Base-by-base conservation (phyloP, 2,888 invertebrate species). In the Drosophila paramelanica region DNA sequence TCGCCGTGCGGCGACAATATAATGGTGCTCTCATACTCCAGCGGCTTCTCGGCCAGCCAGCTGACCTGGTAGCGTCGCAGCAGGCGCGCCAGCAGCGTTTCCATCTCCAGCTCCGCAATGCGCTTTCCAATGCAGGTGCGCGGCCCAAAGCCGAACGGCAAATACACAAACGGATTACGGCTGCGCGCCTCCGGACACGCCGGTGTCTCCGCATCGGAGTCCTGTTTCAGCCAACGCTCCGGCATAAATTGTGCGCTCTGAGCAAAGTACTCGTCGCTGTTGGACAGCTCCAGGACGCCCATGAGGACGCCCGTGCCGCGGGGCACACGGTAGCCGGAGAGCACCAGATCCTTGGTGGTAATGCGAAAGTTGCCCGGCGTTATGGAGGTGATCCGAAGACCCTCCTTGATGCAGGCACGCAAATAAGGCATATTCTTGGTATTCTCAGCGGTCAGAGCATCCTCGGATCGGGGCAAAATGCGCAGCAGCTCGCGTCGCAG, bases 371-470 rank as follows among this genome's bases (percentile, higher is more conserved):
- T 95, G 0, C 94, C 95, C 8, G 94, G 92, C 0, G 94, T 93
- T 0, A 95, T 93, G 0, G 95, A 95, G 71, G 94, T 93, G 10
- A 95, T 75, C 77, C 96, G 93, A 42, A 96, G 90, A 0, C 95
- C 93, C 91, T 97, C 96, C 88, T 96, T 96, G 20, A 96, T 93
- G 87, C 96, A 96, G 1, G 96, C 96, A 73, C 94, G 94, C 17
- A 96, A 88, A 88, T 95, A 96, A 0, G 94, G 93, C 77, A 94
- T 92, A 51, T 93, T 91, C 25, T 93, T 92, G 36, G 94, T 89
- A 71, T 93, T 90, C 42, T 93, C 91, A 0, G 91, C 81, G 0
- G 93, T 94, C 3, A 94, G 82, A 3, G 89, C 85, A 3, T 91
- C 89, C 14, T 91, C 76, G 36, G 90, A 88, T 1, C 86, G 77